Evolutionary conservation across 2,797 vertebrate genomes (phyloP).

Genomic region (Cirrhinus mrigala): DNA sequence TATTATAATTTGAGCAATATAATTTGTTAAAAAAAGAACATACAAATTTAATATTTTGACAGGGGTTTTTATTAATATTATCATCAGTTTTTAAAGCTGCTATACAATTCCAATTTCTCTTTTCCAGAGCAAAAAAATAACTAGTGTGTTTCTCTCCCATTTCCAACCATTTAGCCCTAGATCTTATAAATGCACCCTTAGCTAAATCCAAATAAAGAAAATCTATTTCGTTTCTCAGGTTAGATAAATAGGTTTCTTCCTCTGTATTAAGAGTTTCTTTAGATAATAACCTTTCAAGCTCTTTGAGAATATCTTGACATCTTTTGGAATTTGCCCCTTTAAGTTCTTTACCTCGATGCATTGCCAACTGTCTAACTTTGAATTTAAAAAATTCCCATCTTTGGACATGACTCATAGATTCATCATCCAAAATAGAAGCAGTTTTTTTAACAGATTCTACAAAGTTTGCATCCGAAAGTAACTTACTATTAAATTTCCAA

Average conservation of each 20-base stretch:
- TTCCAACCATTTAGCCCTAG: slow-evolving; percentile 1
- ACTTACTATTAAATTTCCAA: not conserved
- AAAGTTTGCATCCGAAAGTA: not conserved
- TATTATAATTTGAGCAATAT: not conserved
- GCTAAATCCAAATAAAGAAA: not conserved
- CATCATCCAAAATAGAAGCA: not conserved
- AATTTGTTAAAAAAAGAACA: not conserved
- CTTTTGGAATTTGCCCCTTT: slow-evolving; percentile 6
- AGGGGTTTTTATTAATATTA: not conserved
- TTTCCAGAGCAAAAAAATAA: not conserved
- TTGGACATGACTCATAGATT: not conserved
- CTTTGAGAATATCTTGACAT: not conserved
- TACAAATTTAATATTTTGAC: not conserved
- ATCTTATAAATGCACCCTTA: not conserved
- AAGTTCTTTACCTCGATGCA: not conserved
- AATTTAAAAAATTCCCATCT: slow-evolving; percentile 1
- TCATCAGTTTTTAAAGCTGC: not conserved
- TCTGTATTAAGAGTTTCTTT: not conserved
- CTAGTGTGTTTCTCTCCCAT: not conserved
- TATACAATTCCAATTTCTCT: not conserved
- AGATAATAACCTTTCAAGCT: not conserved
- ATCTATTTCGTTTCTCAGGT: not conserved
- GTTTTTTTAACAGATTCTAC: not conserved
- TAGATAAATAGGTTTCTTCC: not conserved
- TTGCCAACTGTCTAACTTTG: not conserved